Percentiles rank a stretch among this genome's conserved stretches.
Conservation (phyloP, 2,113 vertebrate genomes). For the Saccopteryx bilineata region DNA sequence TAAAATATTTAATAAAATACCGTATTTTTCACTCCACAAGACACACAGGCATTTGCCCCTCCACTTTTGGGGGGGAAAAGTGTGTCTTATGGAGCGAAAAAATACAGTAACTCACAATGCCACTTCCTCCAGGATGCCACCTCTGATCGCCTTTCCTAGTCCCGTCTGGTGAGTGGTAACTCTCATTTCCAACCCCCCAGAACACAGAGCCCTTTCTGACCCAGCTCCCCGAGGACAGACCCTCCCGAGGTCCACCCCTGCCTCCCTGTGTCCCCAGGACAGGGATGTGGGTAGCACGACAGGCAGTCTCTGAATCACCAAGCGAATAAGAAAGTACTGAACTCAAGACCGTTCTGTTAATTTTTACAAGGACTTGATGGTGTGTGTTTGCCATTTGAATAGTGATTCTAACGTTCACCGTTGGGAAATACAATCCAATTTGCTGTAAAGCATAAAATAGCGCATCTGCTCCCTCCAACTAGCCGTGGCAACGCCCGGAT, state of each 20-base stretch:
- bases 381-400: background rate
- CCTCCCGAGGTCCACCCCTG: background rate
- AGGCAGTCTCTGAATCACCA: accelerated
- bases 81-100: no score
- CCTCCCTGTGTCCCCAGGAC: background rate
- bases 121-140: background rate
- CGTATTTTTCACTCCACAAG: no score
- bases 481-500: accelerated
- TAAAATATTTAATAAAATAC: no score
- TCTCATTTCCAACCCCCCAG: background rate
- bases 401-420: background rate
- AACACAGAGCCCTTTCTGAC: background rate
- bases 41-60: no score
- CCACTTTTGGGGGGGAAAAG: no score
- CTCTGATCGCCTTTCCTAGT: background rate
- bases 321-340: background rate
- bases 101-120: background rate
- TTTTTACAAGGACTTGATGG: background rate
- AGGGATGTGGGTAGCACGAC: accelerated
- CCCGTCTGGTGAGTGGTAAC: background rate
- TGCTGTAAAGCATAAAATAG: background rate
- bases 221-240: accelerated
- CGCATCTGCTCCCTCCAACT: background rate
- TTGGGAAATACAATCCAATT: background rate
- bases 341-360: background rate